phyloP scores from a whole-genome alignment of 92 coral and sea anemone genomes.

The Phymanthus crucifer region DNA sequence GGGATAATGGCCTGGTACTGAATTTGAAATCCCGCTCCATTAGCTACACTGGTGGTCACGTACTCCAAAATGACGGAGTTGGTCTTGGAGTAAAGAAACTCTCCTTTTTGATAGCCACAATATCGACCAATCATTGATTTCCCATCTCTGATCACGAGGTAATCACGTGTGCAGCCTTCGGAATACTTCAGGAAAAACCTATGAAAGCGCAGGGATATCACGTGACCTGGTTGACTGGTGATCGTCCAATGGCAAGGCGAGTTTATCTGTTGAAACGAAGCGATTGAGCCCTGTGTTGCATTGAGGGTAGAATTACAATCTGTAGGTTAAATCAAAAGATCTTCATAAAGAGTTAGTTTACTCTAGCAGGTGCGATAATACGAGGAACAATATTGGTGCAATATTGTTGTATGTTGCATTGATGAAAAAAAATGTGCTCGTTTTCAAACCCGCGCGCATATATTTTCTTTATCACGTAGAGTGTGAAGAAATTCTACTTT shows the following conservation, averaged over 20 bases:
- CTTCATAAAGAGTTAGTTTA: not conserved
- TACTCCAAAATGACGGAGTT: constrained; percentile 31
- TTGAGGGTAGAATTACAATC: constrained; percentile 44
- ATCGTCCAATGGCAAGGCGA: constrained; percentile 53
- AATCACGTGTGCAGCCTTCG: constrained; percentile 40
- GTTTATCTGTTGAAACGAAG: constrained; percentile 34
- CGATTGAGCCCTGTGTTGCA: constrained; percentile 37
- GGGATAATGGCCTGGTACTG: constrained; percentile 8
- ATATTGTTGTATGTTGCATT: too few relatives aligned
- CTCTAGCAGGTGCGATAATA: too few relatives aligned
- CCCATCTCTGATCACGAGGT: constrained; percentile 48
- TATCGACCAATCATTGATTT: constrained; percentile 33
- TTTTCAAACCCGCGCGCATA: too few relatives aligned
- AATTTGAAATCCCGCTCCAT: constrained; percentile 26
- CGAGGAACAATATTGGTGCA: too few relatives aligned
- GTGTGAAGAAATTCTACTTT: too few relatives aligned
- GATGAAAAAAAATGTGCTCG: too few relatives aligned
- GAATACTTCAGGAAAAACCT: constrained; percentile 37
- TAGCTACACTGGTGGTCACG: not conserved
- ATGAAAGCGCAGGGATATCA: constrained; percentile 44
- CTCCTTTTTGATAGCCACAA: constrained; percentile 49
- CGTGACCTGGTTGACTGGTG: constrained; percentile 46
- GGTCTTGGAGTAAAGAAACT: constrained; percentile 28
- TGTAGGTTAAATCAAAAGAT: not conserved
- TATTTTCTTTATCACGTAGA: too few relatives aligned